These are phyloP conservation scores for Kryphioiulus occultus DNA, from an alignment of 2,888 invertebrate genomes.

Conservation along the genomic window DNA sequence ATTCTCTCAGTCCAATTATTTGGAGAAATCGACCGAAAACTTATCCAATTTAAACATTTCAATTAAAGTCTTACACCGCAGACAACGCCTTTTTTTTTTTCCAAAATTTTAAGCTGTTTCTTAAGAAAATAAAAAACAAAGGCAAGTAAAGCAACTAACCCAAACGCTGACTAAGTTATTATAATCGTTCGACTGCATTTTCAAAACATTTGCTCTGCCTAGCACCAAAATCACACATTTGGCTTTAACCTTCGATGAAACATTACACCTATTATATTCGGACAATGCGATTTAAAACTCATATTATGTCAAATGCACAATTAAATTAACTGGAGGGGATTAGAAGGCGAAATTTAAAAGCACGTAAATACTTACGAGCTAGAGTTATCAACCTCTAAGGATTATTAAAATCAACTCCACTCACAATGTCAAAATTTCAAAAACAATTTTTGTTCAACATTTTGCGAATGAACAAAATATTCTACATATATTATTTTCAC, in stretches of 20 bases:
- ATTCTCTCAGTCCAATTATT: neutral
- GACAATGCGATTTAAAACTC: neutral
- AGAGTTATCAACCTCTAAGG: neutral
- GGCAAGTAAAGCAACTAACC: neutral
- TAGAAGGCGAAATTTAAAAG: neutral
- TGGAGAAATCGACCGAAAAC: neutral
- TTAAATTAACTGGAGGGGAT: neutral
- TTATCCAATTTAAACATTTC: neutral
- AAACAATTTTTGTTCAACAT: neutral
- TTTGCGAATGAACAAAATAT: too few relatives aligned
- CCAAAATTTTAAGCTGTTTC: neutral
- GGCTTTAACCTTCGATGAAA: neutral
- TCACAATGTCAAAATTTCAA: neutral
- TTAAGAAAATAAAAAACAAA: neutral
- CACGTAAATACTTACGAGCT: neutral
- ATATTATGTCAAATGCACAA: neutral
- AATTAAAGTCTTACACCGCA: neutral
- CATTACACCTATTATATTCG: neutral
- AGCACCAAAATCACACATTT: conserved; percentile 30
- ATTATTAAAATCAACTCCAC: too few relatives aligned
- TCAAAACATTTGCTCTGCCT: neutral
- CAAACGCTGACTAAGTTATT: neutral
- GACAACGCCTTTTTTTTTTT: neutral
- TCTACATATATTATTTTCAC: too few relatives aligned
- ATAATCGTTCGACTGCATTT: neutral